Conservation (phyloP, 2,888 invertebrate genomes). For the Acanthosepion pharaonis region DNA sequence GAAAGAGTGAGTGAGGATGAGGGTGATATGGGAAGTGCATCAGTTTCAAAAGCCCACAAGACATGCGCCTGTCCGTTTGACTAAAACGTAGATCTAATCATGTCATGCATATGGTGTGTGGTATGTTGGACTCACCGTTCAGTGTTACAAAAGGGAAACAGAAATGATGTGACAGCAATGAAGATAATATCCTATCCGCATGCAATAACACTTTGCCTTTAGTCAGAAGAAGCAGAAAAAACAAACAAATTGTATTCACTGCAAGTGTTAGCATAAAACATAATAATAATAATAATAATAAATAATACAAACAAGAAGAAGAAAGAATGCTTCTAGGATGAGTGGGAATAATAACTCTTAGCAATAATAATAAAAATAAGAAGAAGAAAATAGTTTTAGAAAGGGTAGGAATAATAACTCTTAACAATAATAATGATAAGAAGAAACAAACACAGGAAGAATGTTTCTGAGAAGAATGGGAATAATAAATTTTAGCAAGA, state of each 20-base stretch:
- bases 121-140: neutral
- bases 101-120: slow-evolving; percentile 3
- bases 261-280: too few relatives aligned
- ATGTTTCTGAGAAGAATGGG: too few relatives aligned
- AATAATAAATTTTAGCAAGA: too few relatives aligned
- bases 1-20: neutral
- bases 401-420: too few relatives aligned
- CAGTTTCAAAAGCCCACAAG: slow-evolving; percentile 33
- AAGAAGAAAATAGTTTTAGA: neutral
- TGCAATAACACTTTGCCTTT: slow-evolving; percentile 33
- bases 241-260: neutral
- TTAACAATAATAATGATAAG: too few relatives aligned
- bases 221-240: neutral
- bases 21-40: neutral
- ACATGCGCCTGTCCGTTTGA: slow-evolving; percentile 9
- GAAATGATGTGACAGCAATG: slow-evolving; percentile 33
- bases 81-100: slow-evolving; percentile 33
- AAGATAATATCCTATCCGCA: slow-evolving; percentile 33
- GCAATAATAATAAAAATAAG: neutral
- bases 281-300: too few relatives aligned
- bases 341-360: neutral
- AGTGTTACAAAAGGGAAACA: neutral
- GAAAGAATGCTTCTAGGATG: too few relatives aligned
- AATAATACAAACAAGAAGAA: too few relatives aligned
- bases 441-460: too few relatives aligned